Conservation (phyloP, 2,113 vertebrate species). For the Polypterus senegalus region DNA sequence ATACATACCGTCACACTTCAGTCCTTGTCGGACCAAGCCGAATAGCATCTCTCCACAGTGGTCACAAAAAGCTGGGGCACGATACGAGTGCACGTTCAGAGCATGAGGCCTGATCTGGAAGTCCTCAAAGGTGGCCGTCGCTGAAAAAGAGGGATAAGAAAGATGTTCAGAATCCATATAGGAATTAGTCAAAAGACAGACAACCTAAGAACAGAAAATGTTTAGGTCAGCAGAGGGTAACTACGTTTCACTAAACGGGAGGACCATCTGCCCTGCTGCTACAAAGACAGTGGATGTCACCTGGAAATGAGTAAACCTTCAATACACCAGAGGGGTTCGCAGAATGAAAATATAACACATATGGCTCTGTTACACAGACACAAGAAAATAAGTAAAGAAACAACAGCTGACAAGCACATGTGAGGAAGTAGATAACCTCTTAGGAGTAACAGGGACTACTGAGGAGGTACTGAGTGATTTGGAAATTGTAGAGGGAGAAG, state of each 20-base stretch:
- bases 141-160: slow-evolving; percentile 28
- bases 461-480: too few species aligned
- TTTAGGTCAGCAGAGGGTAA: background rate
- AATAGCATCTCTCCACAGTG: slow-evolving; percentile 87
- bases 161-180: background rate
- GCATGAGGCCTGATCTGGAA: slow-evolving; percentile 80
- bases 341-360: too few species aligned
- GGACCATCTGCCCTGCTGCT: background rate
- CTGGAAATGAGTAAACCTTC: too few species aligned
- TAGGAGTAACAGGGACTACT: too few species aligned
- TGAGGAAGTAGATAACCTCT: too few species aligned
- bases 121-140: slow-evolving; percentile 75
- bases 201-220: background rate
- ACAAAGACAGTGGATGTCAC: background rate
- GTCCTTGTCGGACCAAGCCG: slow-evolving; percentile 73
- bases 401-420: too few species aligned
- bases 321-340: background rate
- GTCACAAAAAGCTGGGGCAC: slow-evolving; percentile 77
- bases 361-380: too few species aligned
- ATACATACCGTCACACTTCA: slow-evolving; percentile 73
- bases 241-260: background rate
- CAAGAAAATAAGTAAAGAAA: too few species aligned
- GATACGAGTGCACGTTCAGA: slow-evolving; percentile 76
- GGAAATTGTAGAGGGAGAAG: too few species aligned
- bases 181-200: background rate